Base-by-base conservation (phyloP, 2,888 invertebrate species). In the Mesochorus sp. region DNA sequence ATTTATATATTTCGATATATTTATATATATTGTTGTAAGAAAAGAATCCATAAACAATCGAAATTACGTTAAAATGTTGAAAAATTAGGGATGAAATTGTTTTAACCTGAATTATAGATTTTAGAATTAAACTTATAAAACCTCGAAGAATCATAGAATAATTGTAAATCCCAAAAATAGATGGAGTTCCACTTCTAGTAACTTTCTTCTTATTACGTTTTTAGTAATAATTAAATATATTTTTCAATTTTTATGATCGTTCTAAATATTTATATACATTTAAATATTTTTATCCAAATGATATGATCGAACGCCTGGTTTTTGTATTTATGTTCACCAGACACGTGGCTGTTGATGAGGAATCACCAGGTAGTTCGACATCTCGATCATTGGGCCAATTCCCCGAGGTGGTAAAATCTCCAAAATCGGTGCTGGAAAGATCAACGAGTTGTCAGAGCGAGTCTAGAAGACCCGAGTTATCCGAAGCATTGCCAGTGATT, bases 331-430 rank as follows among this genome's bases (percentile, higher is more conserved):
- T 71, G 37, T 24, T 90, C 89, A 0, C 88, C n/a, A 92, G 92
- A 83, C 91, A 91, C 86, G 85, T 89, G 44, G 92, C 92, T 19
- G 89, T 92, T 72, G 92, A 92, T 83, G 91, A 92, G 80, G 92
- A 92, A 59, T 82, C 91, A 51, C 92, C 89, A 55, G 81, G 86
- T 12, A 83, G 84, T 10, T 83, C 86, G 28, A 79, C 81, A 10
- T 28, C 84, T 2, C 79, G 81, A 55, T 80, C 76, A 5, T 70
- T 83, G 59, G 67, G 19, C 14, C 72, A 61, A 2, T 55, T 67
- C 3, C 64, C 44, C 34, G 74, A 72, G 44, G 14, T 12, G 44
- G 14, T 12, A 61, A 49, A 70, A 37, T 24, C 21, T 67, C 31
- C 24, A 3, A 76, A 76, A 73, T 57, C 80, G 17, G 51, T 74